phyloP scores from a whole-genome alignment of 1,140 invertebrate genomes.

The Probaryconus sp. region DNA sequence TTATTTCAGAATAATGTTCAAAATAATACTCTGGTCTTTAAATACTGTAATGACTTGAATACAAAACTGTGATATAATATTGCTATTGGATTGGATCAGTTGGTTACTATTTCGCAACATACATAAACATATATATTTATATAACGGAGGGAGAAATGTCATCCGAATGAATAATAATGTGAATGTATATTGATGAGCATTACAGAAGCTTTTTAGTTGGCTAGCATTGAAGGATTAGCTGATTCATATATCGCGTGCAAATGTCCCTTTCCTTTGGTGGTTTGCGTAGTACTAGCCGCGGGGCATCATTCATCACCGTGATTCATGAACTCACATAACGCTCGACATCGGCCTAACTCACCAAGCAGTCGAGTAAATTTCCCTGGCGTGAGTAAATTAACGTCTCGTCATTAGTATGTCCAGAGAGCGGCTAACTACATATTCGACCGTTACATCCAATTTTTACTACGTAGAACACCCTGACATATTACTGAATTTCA shows the following conservation, averaged over 20 bases:
- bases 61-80: too few species aligned
- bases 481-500: too few species aligned
- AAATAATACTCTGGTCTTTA: too few species aligned
- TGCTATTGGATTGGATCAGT: too few species aligned
- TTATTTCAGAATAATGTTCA: too few species aligned
- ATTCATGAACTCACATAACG: conserved; percentile 68
- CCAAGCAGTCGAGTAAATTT: conserved; percentile 56
- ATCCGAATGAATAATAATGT: too few species aligned
- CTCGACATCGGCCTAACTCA: conserved; percentile 57
- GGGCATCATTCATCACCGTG: conserved; percentile 70
- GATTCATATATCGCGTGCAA: conserved; percentile 67
- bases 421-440: conserved; percentile 15
- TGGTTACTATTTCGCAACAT: too few species aligned
- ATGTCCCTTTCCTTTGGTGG: conserved; percentile 16
- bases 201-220: conserved; percentile 63
- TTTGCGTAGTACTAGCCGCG: conserved; percentile 20
- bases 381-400: conserved; percentile 68
- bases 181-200: neutral
- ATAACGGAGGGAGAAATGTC: too few species aligned
- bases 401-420: conserved; percentile 70
- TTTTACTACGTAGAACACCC: conserved; percentile 2
- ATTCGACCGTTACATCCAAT: neutral
- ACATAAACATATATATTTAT: too few species aligned
- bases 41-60: too few species aligned
- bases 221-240: conserved; percentile 65